Percentiles rank a stretch among this genome's conserved stretches.
Evolutionary conservation across 1,140 invertebrate species (phyloP).

Genomic region (Drosophila oshimai): DNA sequence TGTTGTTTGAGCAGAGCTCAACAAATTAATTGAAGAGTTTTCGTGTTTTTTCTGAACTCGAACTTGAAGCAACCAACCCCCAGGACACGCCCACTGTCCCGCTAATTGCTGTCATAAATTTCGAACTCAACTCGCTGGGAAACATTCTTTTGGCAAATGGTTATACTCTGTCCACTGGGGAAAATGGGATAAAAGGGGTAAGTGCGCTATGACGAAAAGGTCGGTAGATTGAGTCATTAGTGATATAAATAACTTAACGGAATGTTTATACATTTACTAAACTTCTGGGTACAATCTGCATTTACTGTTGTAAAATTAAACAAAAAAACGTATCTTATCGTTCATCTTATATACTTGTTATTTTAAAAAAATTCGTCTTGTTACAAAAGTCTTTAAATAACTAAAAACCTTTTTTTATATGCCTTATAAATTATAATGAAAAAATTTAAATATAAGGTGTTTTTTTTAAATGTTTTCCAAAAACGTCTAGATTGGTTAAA

Average conservation of each 20-base stretch:
- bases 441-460: too few species aligned
- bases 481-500: too few species aligned
- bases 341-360: too few species aligned
- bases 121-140: constrained; percentile 35
- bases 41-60: constrained; percentile 11
- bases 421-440: too few species aligned
- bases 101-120: constrained; percentile 77
- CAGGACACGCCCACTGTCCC: constrained; percentile 47
- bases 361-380: too few species aligned
- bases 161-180: not conserved
- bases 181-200: constrained; percentile 29
- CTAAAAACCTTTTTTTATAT: too few species aligned
- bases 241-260: not conserved
- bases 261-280: not conserved
- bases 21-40: constrained; percentile 74
- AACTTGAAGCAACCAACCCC: constrained; percentile 6
- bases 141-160: constrained; percentile 41
- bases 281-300: too few species aligned
- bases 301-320: too few species aligned
- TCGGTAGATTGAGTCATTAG: not conserved
- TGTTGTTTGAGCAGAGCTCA: constrained; percentile 53
- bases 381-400: too few species aligned
- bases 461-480: too few species aligned
- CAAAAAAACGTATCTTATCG: too few species aligned
- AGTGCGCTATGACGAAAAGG: constrained; percentile 6